These are phyloP conservation scores for Dorcus parallelipipedus DNA, from an alignment of 2,888 invertebrate species.

Conservation along the genomic window DNA sequence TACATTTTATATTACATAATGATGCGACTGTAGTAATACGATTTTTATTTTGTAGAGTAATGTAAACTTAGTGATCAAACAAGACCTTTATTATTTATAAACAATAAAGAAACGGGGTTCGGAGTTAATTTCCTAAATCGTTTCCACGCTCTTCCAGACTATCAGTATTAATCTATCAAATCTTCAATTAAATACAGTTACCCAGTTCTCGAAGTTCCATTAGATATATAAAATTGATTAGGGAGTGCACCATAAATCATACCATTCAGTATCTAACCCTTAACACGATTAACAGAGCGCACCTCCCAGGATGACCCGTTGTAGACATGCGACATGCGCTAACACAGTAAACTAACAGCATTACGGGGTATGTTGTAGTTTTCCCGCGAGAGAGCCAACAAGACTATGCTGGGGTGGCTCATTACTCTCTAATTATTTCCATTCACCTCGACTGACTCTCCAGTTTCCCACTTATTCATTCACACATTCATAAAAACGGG, in stretches of 20 bases:
- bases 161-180: background rate
- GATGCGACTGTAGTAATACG: too few species aligned
- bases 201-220: background rate
- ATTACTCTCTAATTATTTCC: background rate
- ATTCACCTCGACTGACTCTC: too few species aligned
- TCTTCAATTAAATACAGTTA: slow-evolving; percentile 1
- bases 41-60: too few species aligned
- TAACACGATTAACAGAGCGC: background rate
- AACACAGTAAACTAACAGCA: too few species aligned
- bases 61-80: too few species aligned
- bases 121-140: too few species aligned
- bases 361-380: background rate
- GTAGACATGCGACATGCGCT: too few species aligned
- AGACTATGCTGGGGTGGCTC: background rate
- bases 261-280: background rate
- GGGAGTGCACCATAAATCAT: background rate
- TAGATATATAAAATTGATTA: too few species aligned
- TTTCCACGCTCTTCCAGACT: too few species aligned
- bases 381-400: background rate
- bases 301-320: background rate
- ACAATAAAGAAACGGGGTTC: too few species aligned
- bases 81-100: too few species aligned
- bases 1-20: too few species aligned
- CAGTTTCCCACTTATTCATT: background rate
- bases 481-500: background rate